Evolutionary conservation across 2,113 vertebrate genomes (phyloP), one percentile per base, ranked within the genome.

Genomic region (Rhombomys opimus): DNA sequence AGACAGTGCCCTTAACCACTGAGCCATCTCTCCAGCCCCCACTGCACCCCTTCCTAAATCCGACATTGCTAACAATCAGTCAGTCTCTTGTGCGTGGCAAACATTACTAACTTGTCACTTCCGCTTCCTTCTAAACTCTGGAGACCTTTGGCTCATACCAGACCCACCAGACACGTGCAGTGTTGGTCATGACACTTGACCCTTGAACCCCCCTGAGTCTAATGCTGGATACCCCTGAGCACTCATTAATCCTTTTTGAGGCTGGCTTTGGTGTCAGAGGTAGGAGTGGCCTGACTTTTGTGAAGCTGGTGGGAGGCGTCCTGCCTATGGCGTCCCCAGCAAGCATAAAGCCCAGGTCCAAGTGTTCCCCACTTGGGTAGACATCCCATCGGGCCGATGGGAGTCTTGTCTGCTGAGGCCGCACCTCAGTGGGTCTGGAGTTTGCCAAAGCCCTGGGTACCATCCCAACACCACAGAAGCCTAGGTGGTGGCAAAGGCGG

Each of bases 351-450:
- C 61, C 25, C 82, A 13, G 63, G 25, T 67, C 17, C 27, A 20
- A 5, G 0, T 12, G 18, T 50, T 20, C 4, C 8, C 13, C 27
- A 12, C 10, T 4, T 22, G 27, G 7, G 15, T 46, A 46, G 61
- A 46, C 61, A 81, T 7, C 32, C 10, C 46, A 7, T 54, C 3
- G 0, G 27, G 50, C 54, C 3, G 0, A 54, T 75, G 32, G 9
- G 20, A 3, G 35, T 30, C 18, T 76, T 50, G 38, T 67, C 65
- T 18, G 59, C 81, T 20, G 27, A 65, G 61, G 61, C 15, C 0
- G 82, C 18, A 6, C n/a, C 25, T 67, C 61, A 1, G 27, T 67
- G 82, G 82, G 7, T 50, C 14, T 7, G 46, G 25, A 5, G 10
- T 57, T 67, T 20, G 2, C 75, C 12, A 7, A 41, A 52, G 54